Conservation (phyloP, 2,113 vertebrate genomes). For the Microcebus ravelobensis region DNA sequence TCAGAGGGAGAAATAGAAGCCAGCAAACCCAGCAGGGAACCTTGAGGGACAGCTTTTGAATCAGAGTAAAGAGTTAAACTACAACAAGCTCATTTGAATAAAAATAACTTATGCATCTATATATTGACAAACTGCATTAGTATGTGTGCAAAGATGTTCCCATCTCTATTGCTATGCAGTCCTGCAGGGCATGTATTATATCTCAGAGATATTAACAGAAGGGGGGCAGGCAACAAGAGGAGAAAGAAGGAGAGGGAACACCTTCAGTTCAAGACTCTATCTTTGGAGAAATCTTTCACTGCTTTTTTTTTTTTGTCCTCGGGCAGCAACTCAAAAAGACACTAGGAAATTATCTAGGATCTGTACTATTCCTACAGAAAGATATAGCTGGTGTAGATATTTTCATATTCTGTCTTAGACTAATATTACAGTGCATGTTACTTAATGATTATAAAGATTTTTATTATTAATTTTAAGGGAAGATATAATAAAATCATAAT, state of each 20-base stretch:
- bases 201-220: not conserved
- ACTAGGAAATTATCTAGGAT: not conserved
- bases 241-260: not conserved
- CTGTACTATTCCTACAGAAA: not conserved
- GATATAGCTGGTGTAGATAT: not conserved
- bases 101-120: not conserved
- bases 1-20: not conserved
- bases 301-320: not conserved
- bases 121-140: no score
- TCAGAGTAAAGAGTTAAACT: not conserved
- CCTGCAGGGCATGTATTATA: not conserved
- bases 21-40: not conserved
- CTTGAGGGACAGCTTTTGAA: not conserved
- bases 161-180: not conserved
- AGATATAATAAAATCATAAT: conserved; percentile 26
- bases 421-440: not conserved
- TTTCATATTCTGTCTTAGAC: not conserved
- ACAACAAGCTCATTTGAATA: not conserved
- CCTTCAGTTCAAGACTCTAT: not conserved
- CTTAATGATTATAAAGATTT: conserved; percentile 17
- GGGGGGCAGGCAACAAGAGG: not conserved
- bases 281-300: not conserved
- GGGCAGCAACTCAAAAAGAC: not conserved
- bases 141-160: not conserved
- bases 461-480: conserved; percentile 35